Conservation (phyloP, 2,888 invertebrate species). For the Smittia sp. region DNA sequence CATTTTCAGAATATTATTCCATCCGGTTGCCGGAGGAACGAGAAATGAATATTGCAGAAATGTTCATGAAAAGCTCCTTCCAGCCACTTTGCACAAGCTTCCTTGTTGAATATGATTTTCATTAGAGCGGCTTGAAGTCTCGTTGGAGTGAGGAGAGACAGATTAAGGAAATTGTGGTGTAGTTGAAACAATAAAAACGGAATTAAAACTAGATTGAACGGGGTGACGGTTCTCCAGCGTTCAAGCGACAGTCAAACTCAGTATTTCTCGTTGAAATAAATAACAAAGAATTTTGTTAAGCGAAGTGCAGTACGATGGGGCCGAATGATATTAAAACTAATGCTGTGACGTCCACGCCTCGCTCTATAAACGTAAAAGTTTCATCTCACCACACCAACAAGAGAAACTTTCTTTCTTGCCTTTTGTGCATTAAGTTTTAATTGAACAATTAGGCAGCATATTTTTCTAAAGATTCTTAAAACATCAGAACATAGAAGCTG, state of each 20-base stretch:
- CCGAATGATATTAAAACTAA: slow-evolving; percentile 36
- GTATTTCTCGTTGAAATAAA: too few relatives aligned
- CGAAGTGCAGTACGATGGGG: too few relatives aligned
- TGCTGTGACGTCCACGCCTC: slow-evolving; percentile 16
- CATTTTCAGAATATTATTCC: neutral
- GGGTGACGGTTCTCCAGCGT: too few relatives aligned
- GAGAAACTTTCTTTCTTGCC: neutral
- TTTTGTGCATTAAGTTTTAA: slow-evolving; percentile 36
- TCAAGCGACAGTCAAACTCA: too few relatives aligned
- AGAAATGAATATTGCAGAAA: slow-evolving; percentile 17
- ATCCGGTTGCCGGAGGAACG: neutral
- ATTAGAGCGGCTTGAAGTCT: neutral
- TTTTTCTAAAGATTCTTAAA: slow-evolving; percentile 26
- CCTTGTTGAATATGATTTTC: neutral
- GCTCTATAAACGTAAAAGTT: neutral
- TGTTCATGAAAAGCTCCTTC: neutral
- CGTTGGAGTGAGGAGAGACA: neutral
- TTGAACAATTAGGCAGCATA: slow-evolving; percentile 41
- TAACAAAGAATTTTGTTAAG: too few relatives aligned
- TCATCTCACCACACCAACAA: neutral
- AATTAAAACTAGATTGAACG: too few relatives aligned
- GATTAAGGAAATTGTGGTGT: slow-evolving; percentile 38
- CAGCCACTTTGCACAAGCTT: neutral
- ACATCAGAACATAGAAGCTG: neutral
- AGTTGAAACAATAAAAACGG: slow-evolving; percentile 35